Conservation (phyloP, 2,113 vertebrate species). For the Anguilla japonica region DNA sequence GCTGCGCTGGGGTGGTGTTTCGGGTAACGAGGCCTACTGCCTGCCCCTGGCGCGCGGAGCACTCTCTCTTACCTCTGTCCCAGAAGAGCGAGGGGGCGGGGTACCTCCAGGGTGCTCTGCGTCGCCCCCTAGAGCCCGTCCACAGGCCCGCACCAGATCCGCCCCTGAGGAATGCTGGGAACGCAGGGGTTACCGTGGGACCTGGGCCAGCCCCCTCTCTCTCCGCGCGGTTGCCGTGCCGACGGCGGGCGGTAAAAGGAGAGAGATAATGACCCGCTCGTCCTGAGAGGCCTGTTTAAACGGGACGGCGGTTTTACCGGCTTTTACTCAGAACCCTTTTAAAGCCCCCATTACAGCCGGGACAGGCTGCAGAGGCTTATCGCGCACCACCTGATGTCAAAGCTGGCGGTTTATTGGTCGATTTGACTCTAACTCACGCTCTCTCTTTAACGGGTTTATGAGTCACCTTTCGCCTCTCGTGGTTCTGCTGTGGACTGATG, state of each 20-base stretch:
- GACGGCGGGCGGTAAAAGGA: constrained; percentile 41
- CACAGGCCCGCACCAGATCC: background rate
- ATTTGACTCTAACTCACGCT: constrained; percentile 43
- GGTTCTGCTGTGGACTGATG: constrained; percentile 50
- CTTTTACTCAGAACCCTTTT: constrained; percentile 58
- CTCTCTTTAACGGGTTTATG: constrained; percentile 63
- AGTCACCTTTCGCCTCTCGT: constrained; percentile 44
- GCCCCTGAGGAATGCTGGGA: background rate
- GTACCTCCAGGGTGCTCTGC: too few relatives aligned
- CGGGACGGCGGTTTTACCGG: constrained; percentile 69
- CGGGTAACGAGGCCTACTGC: too few relatives aligned
- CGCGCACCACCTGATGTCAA: constrained; percentile 29
- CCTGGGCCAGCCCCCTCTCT: background rate
- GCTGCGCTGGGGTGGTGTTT: too few relatives aligned
- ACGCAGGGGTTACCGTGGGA: background rate
- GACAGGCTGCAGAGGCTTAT: constrained; percentile 52
- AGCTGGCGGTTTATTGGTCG: constrained; percentile 56
- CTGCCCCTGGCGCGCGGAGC: too few relatives aligned
- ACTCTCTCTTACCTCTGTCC: too few relatives aligned
- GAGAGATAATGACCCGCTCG: constrained; percentile 48
- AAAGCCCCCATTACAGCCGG: constrained; percentile 56
- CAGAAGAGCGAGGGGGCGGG: too few relatives aligned
- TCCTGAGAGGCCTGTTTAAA: constrained; percentile 60
- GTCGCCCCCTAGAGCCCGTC: background rate
- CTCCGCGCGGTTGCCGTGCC: background rate